Percentiles rank a stretch among this genome's conserved stretches.
Evolutionary conservation across 1,140 invertebrate genomes (phyloP).

Genomic region (Capitella teleta): DNA sequence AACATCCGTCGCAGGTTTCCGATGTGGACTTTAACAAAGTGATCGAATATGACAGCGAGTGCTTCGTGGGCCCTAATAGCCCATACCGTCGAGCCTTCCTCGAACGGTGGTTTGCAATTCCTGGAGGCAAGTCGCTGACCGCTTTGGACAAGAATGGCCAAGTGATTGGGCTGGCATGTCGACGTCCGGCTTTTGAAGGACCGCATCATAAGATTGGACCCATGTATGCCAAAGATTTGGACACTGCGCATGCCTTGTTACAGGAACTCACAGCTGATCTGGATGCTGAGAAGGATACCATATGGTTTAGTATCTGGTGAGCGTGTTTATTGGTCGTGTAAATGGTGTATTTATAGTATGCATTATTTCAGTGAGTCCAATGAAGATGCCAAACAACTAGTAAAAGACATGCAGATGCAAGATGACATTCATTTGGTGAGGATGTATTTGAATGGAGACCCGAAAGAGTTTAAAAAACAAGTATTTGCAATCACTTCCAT

Average conservation of each 20-base stretch:
- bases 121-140: slow-evolving; percentile 1
- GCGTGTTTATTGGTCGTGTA: too few species aligned
- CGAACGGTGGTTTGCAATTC: neutral
- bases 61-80: slow-evolving; percentile 1
- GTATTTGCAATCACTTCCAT: neutral
- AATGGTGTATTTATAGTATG: too few species aligned
- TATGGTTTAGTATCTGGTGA: too few species aligned
- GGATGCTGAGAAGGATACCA: too few species aligned
- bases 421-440: neutral
- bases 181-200: neutral
- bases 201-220: slow-evolving; percentile 2
- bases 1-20: neutral
- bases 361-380: too few species aligned
- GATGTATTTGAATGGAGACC: slow-evolving; percentile 5
- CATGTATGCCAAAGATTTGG: neutral
- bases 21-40: neutral
- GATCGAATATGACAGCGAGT: neutral
- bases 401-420: neutral
- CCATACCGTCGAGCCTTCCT: neutral
- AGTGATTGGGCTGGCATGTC: slow-evolving; percentile 1
- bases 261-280: neutral
- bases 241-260: neutral
- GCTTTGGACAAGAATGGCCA: neutral
- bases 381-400: neutral
- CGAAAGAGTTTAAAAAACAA: neutral